These are phyloP conservation scores for Acrocephalus arundinaceus DNA, from an alignment of 2,113 vertebrate genomes.

Conservation along the genomic window DNA sequence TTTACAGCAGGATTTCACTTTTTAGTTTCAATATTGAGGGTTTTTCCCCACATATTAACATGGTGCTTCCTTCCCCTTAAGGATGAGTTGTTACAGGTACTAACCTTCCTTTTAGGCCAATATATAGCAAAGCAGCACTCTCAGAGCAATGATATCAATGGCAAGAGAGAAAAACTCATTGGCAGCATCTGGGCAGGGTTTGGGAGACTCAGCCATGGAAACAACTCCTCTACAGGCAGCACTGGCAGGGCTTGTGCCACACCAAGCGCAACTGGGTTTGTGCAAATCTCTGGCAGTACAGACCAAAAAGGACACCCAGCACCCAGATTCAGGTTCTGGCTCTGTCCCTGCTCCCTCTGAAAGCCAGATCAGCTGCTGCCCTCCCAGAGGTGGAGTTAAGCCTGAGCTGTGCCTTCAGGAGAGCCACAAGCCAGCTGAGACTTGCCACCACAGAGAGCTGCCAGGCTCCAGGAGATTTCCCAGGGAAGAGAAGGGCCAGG, in stretches of 20 bases:
- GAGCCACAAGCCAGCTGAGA: neutral
- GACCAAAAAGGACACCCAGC: neutral
- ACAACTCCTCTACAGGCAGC: neutral
- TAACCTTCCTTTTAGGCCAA: neutral
- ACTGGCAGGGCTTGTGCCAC: neutral
- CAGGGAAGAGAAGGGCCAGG: neutral
- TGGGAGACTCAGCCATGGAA: neutral
- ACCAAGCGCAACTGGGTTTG: neutral
- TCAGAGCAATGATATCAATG: neutral
- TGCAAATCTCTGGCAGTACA: neutral
- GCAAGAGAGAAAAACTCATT: neutral
- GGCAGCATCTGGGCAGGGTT: neutral
- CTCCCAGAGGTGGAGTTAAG: neutral
- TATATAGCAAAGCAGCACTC: neutral
- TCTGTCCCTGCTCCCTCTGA: neutral
- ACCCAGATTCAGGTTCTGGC: neutral
- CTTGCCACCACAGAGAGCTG: rapidly evolving
- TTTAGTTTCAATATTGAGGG: neutral
- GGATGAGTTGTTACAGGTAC: no score
- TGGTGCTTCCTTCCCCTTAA: neutral
- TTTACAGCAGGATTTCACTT: neutral
- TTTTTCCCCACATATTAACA: neutral
- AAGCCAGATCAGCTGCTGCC: neutral
- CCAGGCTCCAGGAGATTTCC: no score
- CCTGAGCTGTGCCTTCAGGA: neutral